Base-by-base conservation (phyloP, 2,797 vertebrate genomes). In the Pitangus sulphuratus region DNA sequence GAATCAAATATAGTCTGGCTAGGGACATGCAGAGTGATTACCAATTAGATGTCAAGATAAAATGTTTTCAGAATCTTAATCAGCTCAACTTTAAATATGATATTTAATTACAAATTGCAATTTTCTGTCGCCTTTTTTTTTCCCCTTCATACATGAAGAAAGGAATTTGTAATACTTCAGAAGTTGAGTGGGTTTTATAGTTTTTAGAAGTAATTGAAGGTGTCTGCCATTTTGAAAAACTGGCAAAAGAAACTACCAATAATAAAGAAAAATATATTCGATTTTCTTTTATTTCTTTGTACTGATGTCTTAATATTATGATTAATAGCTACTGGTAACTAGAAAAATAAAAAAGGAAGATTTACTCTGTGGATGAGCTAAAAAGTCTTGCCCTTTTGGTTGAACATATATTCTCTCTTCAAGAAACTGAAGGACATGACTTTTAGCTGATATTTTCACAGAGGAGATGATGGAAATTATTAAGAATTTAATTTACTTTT, bases 181-280 rank as follows among this genome's bases (percentile, higher is more conserved):
- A 51, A 54, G 3, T 0, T 58, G 8, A 54, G 19, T 25, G 20
- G 2, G 0, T 26, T 91, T 83, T 26, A 30, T 47, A 47, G 8
- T 53, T 56, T 40, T 39, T 47, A 70, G 13, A 61, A 40, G 5
- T 24, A 66, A 60, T 19, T 62, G 17, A 81, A 76, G 9, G n/a
- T n/a, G 1, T 21, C 20, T 76, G 12, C 8, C 24, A 50, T 42
- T 80, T 72, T 50, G 3, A n/a, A 83, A 79, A 84, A 6, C 6
- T 31, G 53, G 3, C 3, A 76, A 74, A 64, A 58, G 15, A 53
- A 76, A 10, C 16, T 48, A 12, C 3, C 21, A 62, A 28, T 12
- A 50, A 48, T 12, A 33, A 45, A 40, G 12, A 62, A 79, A 70
- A 40, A 47, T 11, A 35, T 5, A 79, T 56, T 45, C 15, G 7